phyloP scores from a whole-genome alignment of 2,888 invertebrate species.

The Eutolmus rufibarbis region DNA sequence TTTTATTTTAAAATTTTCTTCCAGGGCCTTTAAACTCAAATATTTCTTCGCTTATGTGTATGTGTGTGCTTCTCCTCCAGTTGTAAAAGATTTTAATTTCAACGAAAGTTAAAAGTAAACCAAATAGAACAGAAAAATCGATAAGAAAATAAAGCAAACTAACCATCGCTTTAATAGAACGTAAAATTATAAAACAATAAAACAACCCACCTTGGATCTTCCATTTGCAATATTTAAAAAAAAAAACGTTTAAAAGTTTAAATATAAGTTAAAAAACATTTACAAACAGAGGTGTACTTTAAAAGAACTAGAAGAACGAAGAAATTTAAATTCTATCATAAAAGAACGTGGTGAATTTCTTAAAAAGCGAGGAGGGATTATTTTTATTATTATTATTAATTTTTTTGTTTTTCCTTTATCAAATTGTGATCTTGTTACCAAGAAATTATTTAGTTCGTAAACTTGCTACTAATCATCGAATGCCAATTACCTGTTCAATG shows the following conservation, averaged over 20 bases:
- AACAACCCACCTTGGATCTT: slow-evolving; percentile 22
- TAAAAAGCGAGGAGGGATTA: background rate
- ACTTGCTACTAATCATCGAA: background rate
- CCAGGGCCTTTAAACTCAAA: slow-evolving; percentile 17
- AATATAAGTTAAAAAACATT: background rate
- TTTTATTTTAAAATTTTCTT: background rate
- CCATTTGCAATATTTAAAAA: slow-evolving; percentile 7
- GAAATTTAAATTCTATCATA: background rate
- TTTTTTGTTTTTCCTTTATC: background rate
- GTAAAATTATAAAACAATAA: slow-evolving; percentile 1
- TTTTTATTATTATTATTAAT: no score
- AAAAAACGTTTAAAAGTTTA: background rate
- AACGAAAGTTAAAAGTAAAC: background rate
- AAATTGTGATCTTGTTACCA: slow-evolving; percentile 3
- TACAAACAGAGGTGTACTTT: background rate
- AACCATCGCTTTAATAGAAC: slow-evolving; percentile 22
- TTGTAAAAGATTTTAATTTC: background rate
- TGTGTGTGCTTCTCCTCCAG: slow-evolving; percentile 24
- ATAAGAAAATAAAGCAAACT: background rate
- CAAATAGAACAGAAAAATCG: background rate
- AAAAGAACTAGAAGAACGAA: background rate
- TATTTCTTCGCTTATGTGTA: background rate
- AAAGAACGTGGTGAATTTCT: background rate
- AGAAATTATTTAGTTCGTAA: background rate
- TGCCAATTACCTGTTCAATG: background rate